phyloP scores from a whole-genome alignment of 2,888 invertebrate species.

The Pachymerium ferrugineum region DNA sequence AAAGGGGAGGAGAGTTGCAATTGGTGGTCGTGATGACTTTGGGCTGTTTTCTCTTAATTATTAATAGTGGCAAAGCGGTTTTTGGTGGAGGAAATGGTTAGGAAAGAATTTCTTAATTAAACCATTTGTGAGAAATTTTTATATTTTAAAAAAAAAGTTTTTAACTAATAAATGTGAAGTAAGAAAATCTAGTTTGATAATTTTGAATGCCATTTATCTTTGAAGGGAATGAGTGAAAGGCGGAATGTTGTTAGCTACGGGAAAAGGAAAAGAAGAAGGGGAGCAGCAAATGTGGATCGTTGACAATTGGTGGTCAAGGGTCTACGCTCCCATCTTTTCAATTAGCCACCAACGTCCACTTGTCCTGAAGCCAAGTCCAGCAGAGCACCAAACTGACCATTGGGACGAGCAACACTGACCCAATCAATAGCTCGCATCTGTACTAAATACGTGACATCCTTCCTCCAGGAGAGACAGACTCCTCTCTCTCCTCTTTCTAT shows the following conservation, averaged over 20 bases:
- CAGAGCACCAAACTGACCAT: slow-evolving; percentile 11
- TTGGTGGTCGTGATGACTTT: no score
- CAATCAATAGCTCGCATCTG: slow-evolving; percentile 12
- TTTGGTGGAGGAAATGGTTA: no score
- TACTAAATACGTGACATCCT: slow-evolving; percentile 19
- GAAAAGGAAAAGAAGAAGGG: neutral
- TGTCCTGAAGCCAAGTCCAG: slow-evolving; percentile 15
- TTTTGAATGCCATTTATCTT: no score
- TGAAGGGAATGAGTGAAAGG: no score
- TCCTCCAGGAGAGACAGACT: neutral
- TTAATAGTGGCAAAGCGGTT: no score
- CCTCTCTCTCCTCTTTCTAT: no score
- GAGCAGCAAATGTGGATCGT: slow-evolving; percentile 14
- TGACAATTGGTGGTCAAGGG: slow-evolving; percentile 27
- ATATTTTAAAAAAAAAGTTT: no score
- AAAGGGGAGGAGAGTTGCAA: neutral
- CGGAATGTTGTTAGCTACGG: neutral
- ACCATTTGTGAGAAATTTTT: no score
- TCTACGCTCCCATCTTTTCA: slow-evolving; percentile 25
- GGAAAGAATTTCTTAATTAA: no score
- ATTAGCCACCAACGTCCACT: slow-evolving; percentile 23
- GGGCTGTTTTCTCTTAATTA: no score
- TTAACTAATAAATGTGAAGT: no score
- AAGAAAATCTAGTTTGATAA: no score
- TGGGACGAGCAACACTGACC: slow-evolving; percentile 12